Conservation (phyloP, 2,888 invertebrate genomes). For the Ophraella communa region DNA sequence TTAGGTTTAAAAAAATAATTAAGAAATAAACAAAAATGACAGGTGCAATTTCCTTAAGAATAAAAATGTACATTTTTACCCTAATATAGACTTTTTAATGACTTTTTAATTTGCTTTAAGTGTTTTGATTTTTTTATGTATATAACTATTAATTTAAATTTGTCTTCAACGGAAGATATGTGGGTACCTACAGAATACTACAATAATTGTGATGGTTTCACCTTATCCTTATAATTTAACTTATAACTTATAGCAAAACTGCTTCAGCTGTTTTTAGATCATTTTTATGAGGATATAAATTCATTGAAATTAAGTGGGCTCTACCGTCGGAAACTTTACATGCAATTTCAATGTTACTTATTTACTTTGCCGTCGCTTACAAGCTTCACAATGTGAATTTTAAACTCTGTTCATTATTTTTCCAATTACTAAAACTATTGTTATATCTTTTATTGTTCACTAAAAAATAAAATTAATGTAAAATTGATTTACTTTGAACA, state of each 20-base stretch:
- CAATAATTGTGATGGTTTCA: not conserved
- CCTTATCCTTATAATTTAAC: too few relatives aligned
- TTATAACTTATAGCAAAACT: not conserved
- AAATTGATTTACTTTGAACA: too few relatives aligned
- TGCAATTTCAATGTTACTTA: not conserved
- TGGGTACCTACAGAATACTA: conserved; percentile 23
- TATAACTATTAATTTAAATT: not conserved
- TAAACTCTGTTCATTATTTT: too few relatives aligned
- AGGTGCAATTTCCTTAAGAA: too few relatives aligned
- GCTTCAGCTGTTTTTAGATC: not conserved
- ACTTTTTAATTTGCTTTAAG: not conserved
- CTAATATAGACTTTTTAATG: too few relatives aligned
- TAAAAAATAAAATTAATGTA: too few relatives aligned
- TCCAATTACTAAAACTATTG: too few relatives aligned
- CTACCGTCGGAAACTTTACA: not conserved
- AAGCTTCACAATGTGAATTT: not conserved
- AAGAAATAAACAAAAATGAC: too few relatives aligned
- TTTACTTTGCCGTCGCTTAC: not conserved
- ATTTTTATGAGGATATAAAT: not conserved
- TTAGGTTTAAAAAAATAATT: too few relatives aligned
- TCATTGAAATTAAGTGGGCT: not conserved
- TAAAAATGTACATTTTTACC: too few relatives aligned
- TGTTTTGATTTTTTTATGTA: not conserved
- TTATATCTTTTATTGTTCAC: too few relatives aligned
- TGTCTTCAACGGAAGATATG: not conserved